Conservation (phyloP, 2,797 vertebrate species). For the Sebastes trivittatus region DNA sequence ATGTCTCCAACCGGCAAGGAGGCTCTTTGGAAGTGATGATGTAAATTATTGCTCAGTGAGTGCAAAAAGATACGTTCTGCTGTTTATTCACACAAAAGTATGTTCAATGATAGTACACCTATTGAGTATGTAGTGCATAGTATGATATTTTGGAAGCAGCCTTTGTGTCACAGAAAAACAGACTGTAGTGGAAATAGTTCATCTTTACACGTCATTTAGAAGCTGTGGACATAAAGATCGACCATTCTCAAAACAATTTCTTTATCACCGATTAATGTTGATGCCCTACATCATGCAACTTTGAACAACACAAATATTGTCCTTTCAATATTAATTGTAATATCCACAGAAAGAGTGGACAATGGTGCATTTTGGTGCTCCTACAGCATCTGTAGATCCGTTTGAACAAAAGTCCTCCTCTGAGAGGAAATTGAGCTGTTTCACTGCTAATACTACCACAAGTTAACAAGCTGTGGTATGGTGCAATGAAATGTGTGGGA, state of each 20-base stretch:
- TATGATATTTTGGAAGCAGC: background rate
- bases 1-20: too few relatives aligned
- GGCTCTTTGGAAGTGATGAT: background rate
- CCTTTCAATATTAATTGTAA: background rate
- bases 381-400: background rate
- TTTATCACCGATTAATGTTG: background rate
- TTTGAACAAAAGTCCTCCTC: background rate
- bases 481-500: background rate
- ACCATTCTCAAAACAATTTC: background rate
- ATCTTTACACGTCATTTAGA: background rate
- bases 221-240: background rate
- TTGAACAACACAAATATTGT: background rate
- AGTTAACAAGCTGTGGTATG: background rate
- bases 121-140: background rate
- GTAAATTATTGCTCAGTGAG: background rate
- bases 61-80: background rate
- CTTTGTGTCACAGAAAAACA: background rate
- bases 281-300: background rate
- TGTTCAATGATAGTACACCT: too few relatives aligned
- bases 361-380: background rate
- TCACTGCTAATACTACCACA: background rate
- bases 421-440: background rate
- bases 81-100: too few relatives aligned
- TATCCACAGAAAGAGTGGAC: background rate
- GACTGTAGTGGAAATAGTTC: background rate